Evolutionary conservation across 35 echinoderm and acorn worm species (phyloP), one percentile per base, ranked within the genome.

Genomic region (Apostichopus japonicus): DNA sequence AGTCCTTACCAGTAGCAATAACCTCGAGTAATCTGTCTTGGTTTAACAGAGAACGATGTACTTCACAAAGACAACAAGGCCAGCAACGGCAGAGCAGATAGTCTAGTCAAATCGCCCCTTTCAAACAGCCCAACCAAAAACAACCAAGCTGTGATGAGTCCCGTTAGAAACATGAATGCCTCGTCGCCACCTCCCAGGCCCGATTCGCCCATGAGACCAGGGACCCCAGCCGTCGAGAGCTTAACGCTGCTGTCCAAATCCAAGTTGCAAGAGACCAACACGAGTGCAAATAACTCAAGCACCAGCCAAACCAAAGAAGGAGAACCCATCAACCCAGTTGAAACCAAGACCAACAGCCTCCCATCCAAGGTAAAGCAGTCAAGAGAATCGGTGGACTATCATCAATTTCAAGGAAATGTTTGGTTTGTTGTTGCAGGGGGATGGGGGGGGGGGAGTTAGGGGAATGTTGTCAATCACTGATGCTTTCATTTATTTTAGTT

Each of bases 11-110:
- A n/a, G 5, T 19, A 75, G 71, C 71, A 75, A 3, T 75, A 23
- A 75, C 63, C 71, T 75, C 1, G 7, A 76, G 17, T 88, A 11
- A 15, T 6, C 67, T 91, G 14, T 56, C 22, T 33, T 81, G 17
- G 6, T 3, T 52, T 81, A 65, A 65, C 62, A 94, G 93, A 94
- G 56, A 94, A 94, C 53, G 88, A 91, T 13, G 78, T 94, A 9
- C 86, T 92, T 62, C 80, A 91, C 59, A 91, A 81, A 80, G 54
- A 90, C 23, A 79, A 72, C 17, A 70, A 33, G 58, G 54, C 93
- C 17, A 95, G 79, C 58, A 97, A 97, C 24, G 93, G 96, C 25
- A 83, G 93, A 76, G 33, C 93, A 9, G 87, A 92, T 56, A 92
- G 93, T 44, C 93, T 87, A 13, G 84, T 95, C 65, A 87, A 92